Base-by-base conservation (phyloP, 2,113 vertebrate species). In the Limanda limanda region DNA sequence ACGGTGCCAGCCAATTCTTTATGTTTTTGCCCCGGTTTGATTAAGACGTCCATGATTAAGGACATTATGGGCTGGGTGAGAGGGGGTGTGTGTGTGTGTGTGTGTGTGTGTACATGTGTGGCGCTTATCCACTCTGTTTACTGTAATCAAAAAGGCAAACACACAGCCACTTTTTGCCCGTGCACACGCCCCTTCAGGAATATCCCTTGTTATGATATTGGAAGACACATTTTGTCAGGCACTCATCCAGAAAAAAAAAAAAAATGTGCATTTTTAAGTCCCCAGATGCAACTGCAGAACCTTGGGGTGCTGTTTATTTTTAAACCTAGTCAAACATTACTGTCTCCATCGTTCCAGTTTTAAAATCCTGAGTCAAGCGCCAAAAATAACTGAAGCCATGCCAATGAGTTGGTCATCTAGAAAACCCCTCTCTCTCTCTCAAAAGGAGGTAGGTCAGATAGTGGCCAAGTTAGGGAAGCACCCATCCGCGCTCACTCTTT, bases 31-130 rank as follows among this genome's bases (percentile, higher is more conserved):
- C 88, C 63, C 77, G 79, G 89, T 94, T 94, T 95, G 92, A 95
- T 96, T 95, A 95, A 94, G 93, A 92, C 86, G 86, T 91, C 84
- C 81, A 88, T 93, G 94, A 95, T 95, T 94, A 94, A 93, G 95
- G 91, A 94, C 93, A 94, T 95, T 94, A 90, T 71, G 78, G 74
- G 78, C 76, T 78, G 88, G 59, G 71, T 65, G 84, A 82, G 86
- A 68, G 80, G 61, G 73, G 78, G 74, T 56, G 68, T 56, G 71
- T 77, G 45, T 80, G 74, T 56, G 68, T 56, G 71, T 77, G 45
- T 55, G 52, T 13, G 54, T 6, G 31, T 31, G 31, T 31, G 31
- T 31, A 31, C 31, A 31, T 31, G 31, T 3, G 54, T 56, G 59
- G 62, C 14, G 54, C 81, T 90, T 81, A 87, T 74, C 74, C 77